Base-by-base conservation (phyloP, 53 echinoderm and acorn worm genomes). In the Pentamera pediparva region DNA sequence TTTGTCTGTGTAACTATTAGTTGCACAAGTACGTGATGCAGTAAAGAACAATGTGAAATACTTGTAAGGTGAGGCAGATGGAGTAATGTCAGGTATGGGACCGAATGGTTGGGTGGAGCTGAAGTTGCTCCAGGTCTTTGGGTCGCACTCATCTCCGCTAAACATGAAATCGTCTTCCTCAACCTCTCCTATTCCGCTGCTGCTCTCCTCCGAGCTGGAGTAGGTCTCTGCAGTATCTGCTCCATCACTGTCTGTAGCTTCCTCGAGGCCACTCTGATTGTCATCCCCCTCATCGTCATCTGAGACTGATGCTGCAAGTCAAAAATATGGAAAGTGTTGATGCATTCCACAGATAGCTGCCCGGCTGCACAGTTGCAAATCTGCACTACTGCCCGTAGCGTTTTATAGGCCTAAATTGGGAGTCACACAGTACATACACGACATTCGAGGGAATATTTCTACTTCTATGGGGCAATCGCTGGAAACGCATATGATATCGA, bases 191-290 rank as follows among this genome's bases (percentile, higher is more conserved):
- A 19, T 24, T 56, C 22, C 17, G 15, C 17, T 21, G 22, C 22
- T 21, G 22, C 56, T 56, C 56, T 56, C 56, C 56, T 56, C 56
- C 24, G 56, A 56, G 56, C 56, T 56, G 0, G 56, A 56, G 22
- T 56, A 56, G 56, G 18, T 56, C 22, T 56, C 56, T 18, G 17
- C 22, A 18, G 56, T 56, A 21, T 56, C 56, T 15, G 17, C 56
- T 56, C 22, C 56, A 56, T 21, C 56, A 56, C 45, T 45, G 45
- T 45, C 45, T 43, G 45, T 43, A 43, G 45, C 45, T 43, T 43
- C 45, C 45, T 43, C 45, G 45, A 0, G 45, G 45, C 45, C 45
- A 45, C 45, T 45, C 45, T 45, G 45, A 45, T 45, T 45, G 45
- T 45, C 45, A 45, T 45, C 45, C 45, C 18, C 45, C 12, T 45